Base-by-base conservation (phyloP, 2,113 vertebrate genomes). In the Dromiciops gliroides region DNA sequence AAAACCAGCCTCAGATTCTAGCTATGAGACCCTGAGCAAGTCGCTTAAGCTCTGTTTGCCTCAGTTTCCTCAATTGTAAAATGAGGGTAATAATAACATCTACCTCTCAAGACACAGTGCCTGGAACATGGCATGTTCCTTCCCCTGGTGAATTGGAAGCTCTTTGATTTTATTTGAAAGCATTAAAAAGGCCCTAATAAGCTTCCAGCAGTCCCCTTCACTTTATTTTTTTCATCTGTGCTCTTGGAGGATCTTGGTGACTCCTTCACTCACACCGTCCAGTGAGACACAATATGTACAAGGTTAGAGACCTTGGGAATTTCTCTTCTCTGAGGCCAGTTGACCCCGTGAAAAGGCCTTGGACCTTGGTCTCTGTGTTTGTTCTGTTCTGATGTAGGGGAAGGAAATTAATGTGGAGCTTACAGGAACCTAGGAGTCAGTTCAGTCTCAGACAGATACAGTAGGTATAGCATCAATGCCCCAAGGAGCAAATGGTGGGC, bases 1-100 rank as follows among this genome's bases (percentile, higher is more conserved):
- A 93, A 89, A 95, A 88, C 60, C 50, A 12, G 1, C 93, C 4
- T 23, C 67, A 48, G 7, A 19, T 48, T 91, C n/a, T 92, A 31
- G 48, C n/a, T 88, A 10, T 95, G n/a, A 44, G 60, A 52, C 9
- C 48, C 11, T 47, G 8, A 16, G 23, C 5, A 92, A 91, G 93
- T 51, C 67, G 3, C 8, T 92, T 91, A 53, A 92, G 50, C 19
- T 28, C 53, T 47, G 50, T 26, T 44, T 48, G 44, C 50, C 67
- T 51, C 26, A 75, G 0, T 89, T 91, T 93, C 44, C 90, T 95
- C 47, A 91, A 52, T 24, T 89, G 26, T 89, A 89, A 95, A 90
- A 93, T 60, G 14, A 88, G n/a, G 9, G 25, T 51, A 92, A 47
- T 67, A 91, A 75, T 16, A 92, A n/a, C 3, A 90, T 92, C 52